Percentiles rank a stretch among this genome's conserved stretches.
Evolutionary conservation across 2,888 invertebrate genomes (phyloP).

Genomic region (Griposia aprilina): DNA sequence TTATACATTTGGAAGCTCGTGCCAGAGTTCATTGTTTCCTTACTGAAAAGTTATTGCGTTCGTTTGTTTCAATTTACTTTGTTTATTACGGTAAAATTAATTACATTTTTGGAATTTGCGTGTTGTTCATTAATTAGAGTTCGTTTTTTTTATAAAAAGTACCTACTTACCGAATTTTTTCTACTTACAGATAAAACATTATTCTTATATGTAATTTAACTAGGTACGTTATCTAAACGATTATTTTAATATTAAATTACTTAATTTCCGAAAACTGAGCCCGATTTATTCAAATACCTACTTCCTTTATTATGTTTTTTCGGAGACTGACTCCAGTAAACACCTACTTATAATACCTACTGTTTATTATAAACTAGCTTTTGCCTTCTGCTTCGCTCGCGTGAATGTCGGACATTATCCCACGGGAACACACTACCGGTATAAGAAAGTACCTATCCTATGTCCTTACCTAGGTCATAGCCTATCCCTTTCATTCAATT

Average conservation of each 20-base stretch:
- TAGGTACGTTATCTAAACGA: background rate
- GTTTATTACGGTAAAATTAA: background rate
- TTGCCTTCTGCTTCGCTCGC: no score
- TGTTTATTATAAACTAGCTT: background rate
- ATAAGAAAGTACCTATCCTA: no score
- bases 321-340: background rate
- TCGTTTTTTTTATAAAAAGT: background rate
- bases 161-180: background rate
- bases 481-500: no score
- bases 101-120: background rate
- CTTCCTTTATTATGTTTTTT: background rate
- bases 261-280: background rate
- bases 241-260: background rate
- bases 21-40: background rate
- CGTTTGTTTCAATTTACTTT: conserved; percentile 11
- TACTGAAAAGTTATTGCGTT: background rate
- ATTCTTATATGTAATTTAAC: background rate
- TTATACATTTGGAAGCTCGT: conserved; percentile 19
- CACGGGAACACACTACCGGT: no score
- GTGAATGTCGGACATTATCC: no score
- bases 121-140: background rate
- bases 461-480: no score
- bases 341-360: background rate
- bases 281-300: background rate
- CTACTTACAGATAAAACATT: background rate